Base-by-base conservation (phyloP, 2,888 invertebrate genomes). In the Kuschelorhynchus macadamiae region DNA sequence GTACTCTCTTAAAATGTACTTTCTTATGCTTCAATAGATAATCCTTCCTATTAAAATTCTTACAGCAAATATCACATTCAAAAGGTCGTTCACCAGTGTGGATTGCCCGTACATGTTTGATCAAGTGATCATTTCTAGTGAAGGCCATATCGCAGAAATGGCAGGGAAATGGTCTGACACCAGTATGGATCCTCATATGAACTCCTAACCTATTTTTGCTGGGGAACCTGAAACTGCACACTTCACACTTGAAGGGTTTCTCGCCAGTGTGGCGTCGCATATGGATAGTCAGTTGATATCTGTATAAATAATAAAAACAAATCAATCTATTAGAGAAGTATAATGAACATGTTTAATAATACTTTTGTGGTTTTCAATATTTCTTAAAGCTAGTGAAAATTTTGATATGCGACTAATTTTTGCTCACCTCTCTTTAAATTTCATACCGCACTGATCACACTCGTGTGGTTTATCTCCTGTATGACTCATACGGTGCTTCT, bases 11-110 rank as follows among this genome's bases (percentile, higher is more conserved):
- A 42, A 14, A 25, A 33, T 53, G 42, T 16, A 42, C 44, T 50
- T 50, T 53, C 47, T 66, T 65, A 36, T 70, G 70, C 30, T 70
- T 70, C 7, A 70, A 52, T 32, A 70, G 56, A 66, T 70, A 70
- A 49, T 70, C 70, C 21, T 65, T 55, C 36, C 70, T 55, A 55
- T 60, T 56, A 44, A 70, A 70, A 0, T 56, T 56, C 42, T 70
- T 70, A 17, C 39, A 12, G 71, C 86, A 86, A 20, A 81, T 77
- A 5, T 78, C 77, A 64, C 85, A 86, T 42, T 79, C 79, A 62
- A 82, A 84, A 0, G 81, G 81, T 21, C 79, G 78, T 39, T 77
- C 76, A 0, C 80, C 79, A 0, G 78, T 80, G 60, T 81, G 82
- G 1, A 70, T 70, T 8, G 76, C 78, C 17, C 79, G 62, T 65